Percentiles rank a stretch among this genome's conserved stretches.
These are phyloP conservation scores for Drosophila paulistorum DNA, from an alignment of 1,140 invertebrate species.

Conservation along the genomic window DNA sequence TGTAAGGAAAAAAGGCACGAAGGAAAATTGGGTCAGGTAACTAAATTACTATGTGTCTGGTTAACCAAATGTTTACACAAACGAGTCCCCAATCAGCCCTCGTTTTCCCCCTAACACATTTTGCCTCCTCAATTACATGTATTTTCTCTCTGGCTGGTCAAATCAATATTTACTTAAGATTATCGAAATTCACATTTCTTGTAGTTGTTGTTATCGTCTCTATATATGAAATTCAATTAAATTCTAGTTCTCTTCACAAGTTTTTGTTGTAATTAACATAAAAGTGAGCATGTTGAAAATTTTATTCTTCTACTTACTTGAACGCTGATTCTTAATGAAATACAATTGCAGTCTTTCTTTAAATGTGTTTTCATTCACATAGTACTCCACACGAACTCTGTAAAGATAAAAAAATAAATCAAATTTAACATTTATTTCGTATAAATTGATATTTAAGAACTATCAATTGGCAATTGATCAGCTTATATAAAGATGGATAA, in stretches of 20 bases:
- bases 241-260: conserved; percentile 21
- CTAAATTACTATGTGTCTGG: conserved; percentile 39
- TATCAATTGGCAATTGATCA: conserved; percentile 71
- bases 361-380: conserved; percentile 99
- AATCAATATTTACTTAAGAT: conserved; percentile 77
- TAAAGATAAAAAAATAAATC: conserved; percentile 23
- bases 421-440: background rate
- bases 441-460: background rate
- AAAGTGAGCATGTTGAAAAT: conserved; percentile 19
- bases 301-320: conserved; percentile 91
- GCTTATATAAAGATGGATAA: conserved; percentile 59
- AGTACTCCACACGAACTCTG: conserved; percentile 99
- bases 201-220: conserved; percentile 9
- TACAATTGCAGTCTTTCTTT: conserved; percentile 99
- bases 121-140: conserved; percentile 64
- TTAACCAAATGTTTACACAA: conserved; percentile 31
- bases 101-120: conserved; percentile 26
- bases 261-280: conserved; percentile 48
- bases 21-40: conserved; percentile 64
- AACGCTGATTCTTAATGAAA: conserved; percentile 99
- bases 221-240: conserved; percentile 61
- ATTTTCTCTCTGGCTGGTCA: conserved; percentile 53
- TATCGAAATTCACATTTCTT: conserved; percentile 52
- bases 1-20: background rate
- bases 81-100: background rate